Conservation (phyloP, 2,113 vertebrate species). For the Engraulis encrasicolus region DNA sequence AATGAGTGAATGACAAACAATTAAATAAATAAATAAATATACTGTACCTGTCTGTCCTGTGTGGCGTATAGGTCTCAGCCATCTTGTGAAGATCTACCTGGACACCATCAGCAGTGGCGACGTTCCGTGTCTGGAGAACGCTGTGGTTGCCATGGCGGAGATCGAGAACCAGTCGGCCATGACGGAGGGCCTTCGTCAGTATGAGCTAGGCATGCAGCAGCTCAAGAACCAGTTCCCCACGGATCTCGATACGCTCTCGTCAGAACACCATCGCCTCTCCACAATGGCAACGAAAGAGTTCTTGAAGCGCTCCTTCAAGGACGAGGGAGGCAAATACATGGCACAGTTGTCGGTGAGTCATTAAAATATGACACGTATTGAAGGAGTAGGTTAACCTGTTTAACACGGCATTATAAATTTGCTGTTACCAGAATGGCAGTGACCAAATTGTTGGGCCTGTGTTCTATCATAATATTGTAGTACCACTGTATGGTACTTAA, state of each 20-base stretch:
- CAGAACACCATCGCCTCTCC: conserved; percentile 36
- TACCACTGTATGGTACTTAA: too few relatives aligned
- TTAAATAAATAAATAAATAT: too few relatives aligned
- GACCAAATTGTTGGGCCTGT: too few relatives aligned
- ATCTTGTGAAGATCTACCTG: conserved; percentile 56
- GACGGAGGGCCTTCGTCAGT: conserved; percentile 54
- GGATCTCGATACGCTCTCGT: conserved; percentile 25
- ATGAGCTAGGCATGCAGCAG: conserved; percentile 58
- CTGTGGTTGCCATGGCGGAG: conserved; percentile 56
- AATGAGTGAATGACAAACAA: too few relatives aligned
- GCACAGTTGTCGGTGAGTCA: conserved; percentile 35
- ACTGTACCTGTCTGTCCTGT: too few relatives aligned
- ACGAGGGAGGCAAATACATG: conserved; percentile 43
- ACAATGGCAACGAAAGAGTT: conserved; percentile 41
- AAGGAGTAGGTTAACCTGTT: too few relatives aligned
- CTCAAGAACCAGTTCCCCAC: conserved; percentile 41
- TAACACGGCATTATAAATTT: too few relatives aligned
- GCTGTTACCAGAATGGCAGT: too few relatives aligned
- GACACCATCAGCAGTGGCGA: conserved; percentile 59
- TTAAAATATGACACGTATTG: background rate
- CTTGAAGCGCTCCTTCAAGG: conserved; percentile 55
- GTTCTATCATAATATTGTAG: too few relatives aligned
- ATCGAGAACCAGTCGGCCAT: conserved; percentile 61
- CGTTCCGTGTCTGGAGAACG: conserved; percentile 63
- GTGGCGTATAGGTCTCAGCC: conserved; percentile 59